Evolutionary conservation across 1,140 invertebrate genomes (phyloP), one percentile per base, ranked within the genome.

Genomic region (Papilio polyxenes): DNA sequence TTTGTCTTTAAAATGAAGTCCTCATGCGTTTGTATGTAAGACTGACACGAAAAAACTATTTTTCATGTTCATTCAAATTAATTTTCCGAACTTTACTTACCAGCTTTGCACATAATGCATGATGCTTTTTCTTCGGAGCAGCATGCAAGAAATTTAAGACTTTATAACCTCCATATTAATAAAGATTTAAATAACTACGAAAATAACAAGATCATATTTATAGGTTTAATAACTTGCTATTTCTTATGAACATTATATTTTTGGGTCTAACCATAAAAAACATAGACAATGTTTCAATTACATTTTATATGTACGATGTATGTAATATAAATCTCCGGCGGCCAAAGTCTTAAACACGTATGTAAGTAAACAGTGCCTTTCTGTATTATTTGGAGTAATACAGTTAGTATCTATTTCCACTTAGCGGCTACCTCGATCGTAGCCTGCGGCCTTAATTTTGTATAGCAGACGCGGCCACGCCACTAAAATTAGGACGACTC

Each of bases 31-130:
- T 69, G 7, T 59, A 62, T 20, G 6, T 62, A 62, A 2, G 59
- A 62, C 9, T 62, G 23, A 5, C 2, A 11, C 11, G 3, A 13
- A 69, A 69, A 15, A 37, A 72, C 23, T 72, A 72, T 72, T 37
- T 72, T 7, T 72, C 62, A 72, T 37, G 65, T 37, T 11, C 37
- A 31, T 37, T 72, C 65, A 8, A 72, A 72, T 37, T 4, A 76
- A 13, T 15, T 51, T 83, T 82, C 82, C 83, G 84, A 23, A 79
- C 75, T 74, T 20, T 83, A 91, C 97, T 97, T 95, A 98, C 97
- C 97, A 98, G 92, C 97, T 97, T 93, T 97, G 97, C 85, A 98
- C 96, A 89, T 97, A 97, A 94, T 97, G 97, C 92, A 97, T 96
- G 89, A 97, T 97, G 90, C 97, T 97, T 96, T 97, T 97, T 95